A percentile compares a stretch with the other conserved stretches of the same genome.
Conservation (phyloP, 1,140 invertebrate genomes). For the Acromyrmex echinatior region DNA sequence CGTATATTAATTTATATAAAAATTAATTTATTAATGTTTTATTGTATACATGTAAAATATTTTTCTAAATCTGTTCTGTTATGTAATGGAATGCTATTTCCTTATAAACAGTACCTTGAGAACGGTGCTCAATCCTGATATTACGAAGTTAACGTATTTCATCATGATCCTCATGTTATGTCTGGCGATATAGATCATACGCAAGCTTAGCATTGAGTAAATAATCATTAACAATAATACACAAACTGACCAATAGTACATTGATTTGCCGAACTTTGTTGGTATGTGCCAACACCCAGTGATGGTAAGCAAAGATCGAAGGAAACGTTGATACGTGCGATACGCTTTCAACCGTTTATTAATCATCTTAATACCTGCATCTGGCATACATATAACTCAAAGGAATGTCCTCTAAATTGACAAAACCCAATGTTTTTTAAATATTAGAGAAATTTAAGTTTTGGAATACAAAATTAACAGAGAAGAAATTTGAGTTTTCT, state of each 20-base stretch:
- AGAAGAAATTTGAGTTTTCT: background rate
- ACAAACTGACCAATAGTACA: background rate
- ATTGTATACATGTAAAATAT: background rate
- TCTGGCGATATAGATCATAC: background rate
- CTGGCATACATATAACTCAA: background rate
- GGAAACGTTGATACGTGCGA: no score
- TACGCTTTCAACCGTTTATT: no score
- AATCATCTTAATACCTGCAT: no score
- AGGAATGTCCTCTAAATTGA: background rate
- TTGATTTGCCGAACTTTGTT: background rate
- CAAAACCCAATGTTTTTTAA: background rate
- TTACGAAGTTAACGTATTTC: background rate
- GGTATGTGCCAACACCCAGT: background rate
- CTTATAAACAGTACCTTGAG: background rate
- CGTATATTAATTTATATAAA: no score
- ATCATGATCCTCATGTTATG: background rate
- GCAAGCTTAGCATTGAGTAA: background rate
- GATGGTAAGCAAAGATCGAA: background rate
- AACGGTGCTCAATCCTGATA: background rate
- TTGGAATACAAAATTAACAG: background rate
- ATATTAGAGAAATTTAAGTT: background rate
- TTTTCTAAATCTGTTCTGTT: background rate
- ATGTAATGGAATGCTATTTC: background rate
- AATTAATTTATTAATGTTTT: background rate
- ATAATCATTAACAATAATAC: background rate